These are phyloP conservation scores for Leptestheria dahalacensis DNA, from an alignment of 1,140 invertebrate genomes.

Conservation along the genomic window DNA sequence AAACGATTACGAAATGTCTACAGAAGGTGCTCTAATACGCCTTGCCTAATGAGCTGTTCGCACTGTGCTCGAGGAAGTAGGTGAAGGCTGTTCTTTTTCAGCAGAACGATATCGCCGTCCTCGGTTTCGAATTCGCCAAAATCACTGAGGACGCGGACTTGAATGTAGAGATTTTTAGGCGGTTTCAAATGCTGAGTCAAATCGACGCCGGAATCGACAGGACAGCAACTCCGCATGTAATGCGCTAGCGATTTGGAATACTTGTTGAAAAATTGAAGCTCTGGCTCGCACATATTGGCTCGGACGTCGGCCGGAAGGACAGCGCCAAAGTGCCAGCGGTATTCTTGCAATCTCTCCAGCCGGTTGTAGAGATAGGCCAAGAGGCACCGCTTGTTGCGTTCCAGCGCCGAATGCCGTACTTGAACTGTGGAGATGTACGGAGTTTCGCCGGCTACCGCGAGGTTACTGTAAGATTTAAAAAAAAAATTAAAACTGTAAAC, in stretches of 20 bases:
- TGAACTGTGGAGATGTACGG: constrained; percentile 47
- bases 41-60: constrained; percentile 81
- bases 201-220: constrained; percentile 60
- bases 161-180: constrained; percentile 75
- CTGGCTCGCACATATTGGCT: constrained; percentile 58
- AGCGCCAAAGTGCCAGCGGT: constrained; percentile 86
- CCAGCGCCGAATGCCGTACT: constrained; percentile 64
- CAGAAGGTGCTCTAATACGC: constrained; percentile 64
- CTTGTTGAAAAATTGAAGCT: constrained; percentile 70
- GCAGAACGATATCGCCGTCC: constrained; percentile 69
- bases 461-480: constrained; percentile 23
- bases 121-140: constrained; percentile 89
- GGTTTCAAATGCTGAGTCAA: constrained; percentile 75
- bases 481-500: background rate
- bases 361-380: constrained; percentile 41
- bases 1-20: too few relatives aligned
- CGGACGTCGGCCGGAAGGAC: constrained; percentile 73
- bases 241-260: constrained; percentile 73
- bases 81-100: constrained; percentile 87
- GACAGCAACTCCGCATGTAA: constrained; percentile 78
- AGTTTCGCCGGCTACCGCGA: constrained; percentile 34
- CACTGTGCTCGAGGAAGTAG: constrained; percentile 73
- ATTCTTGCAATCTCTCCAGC: constrained; percentile 55
- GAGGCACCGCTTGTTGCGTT: constrained; percentile 58
- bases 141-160: constrained; percentile 73